These are phyloP conservation scores for Tetrao urogallus DNA, from an alignment of 2,113 vertebrate genomes.

Conservation along the genomic window DNA sequence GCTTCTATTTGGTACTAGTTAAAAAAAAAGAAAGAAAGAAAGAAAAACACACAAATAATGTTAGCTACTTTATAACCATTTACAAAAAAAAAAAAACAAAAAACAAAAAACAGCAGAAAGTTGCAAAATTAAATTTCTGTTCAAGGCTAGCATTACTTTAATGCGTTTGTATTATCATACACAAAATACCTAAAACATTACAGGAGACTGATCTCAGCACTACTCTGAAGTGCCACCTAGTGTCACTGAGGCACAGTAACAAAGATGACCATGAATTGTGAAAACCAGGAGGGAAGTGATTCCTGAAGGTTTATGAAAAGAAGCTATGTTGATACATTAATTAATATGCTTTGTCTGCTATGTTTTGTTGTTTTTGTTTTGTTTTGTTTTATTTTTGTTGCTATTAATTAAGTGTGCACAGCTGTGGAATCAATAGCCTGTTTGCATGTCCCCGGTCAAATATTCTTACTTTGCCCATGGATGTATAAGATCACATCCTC, in stretches of 20 bases:
- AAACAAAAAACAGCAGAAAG: not conserved
- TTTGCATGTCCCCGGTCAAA: not conserved
- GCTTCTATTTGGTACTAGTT: not conserved
- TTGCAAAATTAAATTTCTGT: not conserved
- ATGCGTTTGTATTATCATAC: not conserved
- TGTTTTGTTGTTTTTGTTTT: accelerated
- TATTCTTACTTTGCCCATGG: not conserved
- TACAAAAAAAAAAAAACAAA: not conserved
- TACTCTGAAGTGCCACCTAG: constrained; percentile 68
- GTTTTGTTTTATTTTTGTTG: not conserved
- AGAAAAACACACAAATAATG: not conserved
- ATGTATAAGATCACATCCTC: not conserved
- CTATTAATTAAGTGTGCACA: not conserved
- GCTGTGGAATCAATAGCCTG: not conserved
- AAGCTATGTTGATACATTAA: not conserved
- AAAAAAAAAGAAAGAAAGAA: not conserved
- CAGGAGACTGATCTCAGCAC: not conserved
- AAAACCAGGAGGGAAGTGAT: not conserved
- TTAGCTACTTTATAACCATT: not conserved
- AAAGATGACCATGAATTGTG: not conserved
- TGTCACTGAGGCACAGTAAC: not conserved
- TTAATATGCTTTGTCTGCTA: not conserved
- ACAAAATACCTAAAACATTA: not conserved
- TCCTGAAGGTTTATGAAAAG: not conserved
- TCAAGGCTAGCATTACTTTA: not conserved